These are phyloP conservation scores for Camelus dromedarius DNA, from an alignment of 2,113 vertebrate species.

Conservation along the genomic window DNA sequence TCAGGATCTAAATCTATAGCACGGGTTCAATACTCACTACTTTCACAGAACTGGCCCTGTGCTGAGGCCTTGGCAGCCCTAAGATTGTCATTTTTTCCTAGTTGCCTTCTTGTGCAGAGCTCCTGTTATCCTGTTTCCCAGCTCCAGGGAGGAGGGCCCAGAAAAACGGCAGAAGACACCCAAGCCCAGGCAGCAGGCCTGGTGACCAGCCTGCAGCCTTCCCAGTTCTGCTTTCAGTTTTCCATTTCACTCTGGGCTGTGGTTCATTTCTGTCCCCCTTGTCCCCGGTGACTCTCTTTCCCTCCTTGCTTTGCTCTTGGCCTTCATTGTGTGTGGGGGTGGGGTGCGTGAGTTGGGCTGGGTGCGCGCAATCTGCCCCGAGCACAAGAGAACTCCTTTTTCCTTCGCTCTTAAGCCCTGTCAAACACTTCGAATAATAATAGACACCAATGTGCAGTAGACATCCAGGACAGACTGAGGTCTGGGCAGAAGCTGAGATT, in stretches of 20 bases:
- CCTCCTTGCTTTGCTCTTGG: background rate
- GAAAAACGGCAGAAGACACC: background rate
- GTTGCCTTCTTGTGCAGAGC: background rate
- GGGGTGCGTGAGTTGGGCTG: background rate
- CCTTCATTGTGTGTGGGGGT: background rate
- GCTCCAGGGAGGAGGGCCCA: background rate
- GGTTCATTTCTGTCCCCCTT: background rate
- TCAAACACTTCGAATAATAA: background rate
- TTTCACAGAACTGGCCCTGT: background rate
- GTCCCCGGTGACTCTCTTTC: background rate
- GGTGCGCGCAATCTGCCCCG: background rate
- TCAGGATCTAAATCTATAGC: background rate
- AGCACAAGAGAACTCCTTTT: background rate
- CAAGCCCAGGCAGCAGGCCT: background rate
- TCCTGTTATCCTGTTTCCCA: background rate
- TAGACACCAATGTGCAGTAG: background rate
- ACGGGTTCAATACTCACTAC: background rate
- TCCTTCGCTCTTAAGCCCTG: background rate
- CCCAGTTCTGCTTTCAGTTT: background rate
- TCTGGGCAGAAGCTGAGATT: conserved; percentile 74
- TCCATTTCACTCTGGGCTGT: background rate
- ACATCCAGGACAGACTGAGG: conserved; percentile 40
- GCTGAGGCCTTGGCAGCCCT: background rate
- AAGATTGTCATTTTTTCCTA: background rate
- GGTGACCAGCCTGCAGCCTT: background rate